Conservation (phyloP, 2,888 invertebrate genomes). For the Drosophila macrothrix region DNA sequence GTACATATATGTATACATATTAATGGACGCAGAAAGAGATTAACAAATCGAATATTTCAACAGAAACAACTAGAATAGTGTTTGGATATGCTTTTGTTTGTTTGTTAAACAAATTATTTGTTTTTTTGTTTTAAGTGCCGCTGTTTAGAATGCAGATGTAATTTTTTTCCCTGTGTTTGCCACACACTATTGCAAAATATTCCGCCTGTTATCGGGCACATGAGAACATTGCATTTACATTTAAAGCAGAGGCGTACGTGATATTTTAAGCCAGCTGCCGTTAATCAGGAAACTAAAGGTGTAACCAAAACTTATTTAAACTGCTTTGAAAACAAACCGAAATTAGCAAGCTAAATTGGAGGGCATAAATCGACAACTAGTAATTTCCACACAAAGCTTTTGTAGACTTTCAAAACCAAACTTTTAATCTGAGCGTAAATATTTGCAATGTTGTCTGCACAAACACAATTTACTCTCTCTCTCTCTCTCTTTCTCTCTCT, state of each 20-base stretch:
- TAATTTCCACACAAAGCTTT: slow-evolving; percentile 8
- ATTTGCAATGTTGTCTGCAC: slow-evolving; percentile 55
- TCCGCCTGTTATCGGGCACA: not conserved
- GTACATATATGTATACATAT: no score
- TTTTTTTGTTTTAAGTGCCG: not conserved
- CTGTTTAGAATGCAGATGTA: not conserved
- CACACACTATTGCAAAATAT: not conserved
- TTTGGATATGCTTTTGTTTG: slow-evolving; percentile 3
- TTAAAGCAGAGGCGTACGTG: slow-evolving; percentile 10
- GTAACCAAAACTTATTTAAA: slow-evolving; percentile 7
- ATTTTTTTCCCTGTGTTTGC: not conserved
- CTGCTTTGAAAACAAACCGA: not conserved
- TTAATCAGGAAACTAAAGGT: slow-evolving; percentile 1
- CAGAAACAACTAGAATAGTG: not conserved
- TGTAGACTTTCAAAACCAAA: slow-evolving; percentile 8
- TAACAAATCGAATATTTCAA: not conserved
- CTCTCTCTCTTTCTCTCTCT: no score
- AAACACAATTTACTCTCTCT: slow-evolving; percentile 26
- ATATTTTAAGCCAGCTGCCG: slow-evolving; percentile 5
- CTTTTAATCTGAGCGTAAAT: slow-evolving; percentile 28
- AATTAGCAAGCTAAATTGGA: not conserved
- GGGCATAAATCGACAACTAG: not conserved
- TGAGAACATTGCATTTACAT: slow-evolving; percentile 2
- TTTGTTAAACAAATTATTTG: not conserved
- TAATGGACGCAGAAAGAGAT: not conserved